phyloP scores from a whole-genome alignment of 2,888 invertebrate species.

The Synanthedon vespiformis region DNA sequence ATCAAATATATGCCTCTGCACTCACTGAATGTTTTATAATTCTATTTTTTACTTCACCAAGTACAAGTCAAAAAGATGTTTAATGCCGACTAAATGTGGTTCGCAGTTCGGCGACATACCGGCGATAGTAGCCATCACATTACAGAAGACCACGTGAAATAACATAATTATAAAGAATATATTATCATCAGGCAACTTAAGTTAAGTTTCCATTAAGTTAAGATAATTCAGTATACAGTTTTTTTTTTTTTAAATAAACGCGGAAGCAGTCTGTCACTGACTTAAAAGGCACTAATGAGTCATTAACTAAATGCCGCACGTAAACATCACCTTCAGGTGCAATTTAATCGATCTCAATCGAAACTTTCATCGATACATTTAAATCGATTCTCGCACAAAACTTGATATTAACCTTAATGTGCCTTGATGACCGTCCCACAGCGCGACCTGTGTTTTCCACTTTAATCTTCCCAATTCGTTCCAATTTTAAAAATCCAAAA shows the following conservation, averaged over 20 bases:
- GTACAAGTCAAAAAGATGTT: too few species aligned
- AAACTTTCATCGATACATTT: constrained; percentile 60
- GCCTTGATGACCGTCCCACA: constrained; percentile 44
- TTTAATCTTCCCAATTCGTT: constrained; percentile 11
- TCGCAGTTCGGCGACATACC: too few species aligned
- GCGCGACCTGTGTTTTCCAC: constrained; percentile 12
- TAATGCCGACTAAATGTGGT: too few species aligned
- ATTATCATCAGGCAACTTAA: too few species aligned
- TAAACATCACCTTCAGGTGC: constrained; percentile 20
- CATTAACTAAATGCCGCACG: constrained; percentile 34
- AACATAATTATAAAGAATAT: too few species aligned
- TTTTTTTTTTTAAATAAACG: neutral
- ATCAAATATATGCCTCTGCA: too few species aligned
- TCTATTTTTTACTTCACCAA: too few species aligned
- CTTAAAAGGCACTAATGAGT: constrained; percentile 3
- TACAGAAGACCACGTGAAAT: too few species aligned
- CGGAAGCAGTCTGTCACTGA: neutral
- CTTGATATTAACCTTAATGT: constrained; percentile 64
- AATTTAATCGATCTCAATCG: constrained; percentile 45
- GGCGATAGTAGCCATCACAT: too few species aligned
- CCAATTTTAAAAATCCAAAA: constrained; percentile 1
- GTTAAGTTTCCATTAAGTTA: too few species aligned
- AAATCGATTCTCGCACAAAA: constrained; percentile 55
- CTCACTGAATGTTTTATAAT: too few species aligned
- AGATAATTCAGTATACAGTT: too few species aligned